phyloP scores from a whole-genome alignment of 2,797 vertebrate genomes.

The Pogoniulus pusillus region DNA sequence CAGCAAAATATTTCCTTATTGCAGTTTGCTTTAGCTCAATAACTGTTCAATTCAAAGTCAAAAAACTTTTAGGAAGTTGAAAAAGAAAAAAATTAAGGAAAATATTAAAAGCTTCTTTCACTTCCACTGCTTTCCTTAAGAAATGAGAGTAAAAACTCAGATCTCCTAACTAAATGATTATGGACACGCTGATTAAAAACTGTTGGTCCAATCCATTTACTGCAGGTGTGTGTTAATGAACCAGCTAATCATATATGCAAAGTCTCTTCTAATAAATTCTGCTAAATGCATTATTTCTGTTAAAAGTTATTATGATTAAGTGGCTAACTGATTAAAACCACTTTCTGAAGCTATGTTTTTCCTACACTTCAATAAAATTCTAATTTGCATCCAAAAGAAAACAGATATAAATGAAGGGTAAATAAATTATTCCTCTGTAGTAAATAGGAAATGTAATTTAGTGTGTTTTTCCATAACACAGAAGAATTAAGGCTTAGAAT shows the following conservation, averaged over 20 bases:
- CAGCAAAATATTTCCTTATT: neutral
- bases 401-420: neutral
- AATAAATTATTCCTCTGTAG: neutral
- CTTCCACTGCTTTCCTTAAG: neutral
- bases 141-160: neutral
- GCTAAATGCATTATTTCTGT: neutral
- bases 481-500: conserved; percentile 7
- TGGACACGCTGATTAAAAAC: neutral
- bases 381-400: neutral
- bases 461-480: neutral
- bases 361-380: neutral
- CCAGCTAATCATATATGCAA: neutral
- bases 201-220: neutral
- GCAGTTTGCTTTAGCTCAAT: neutral
- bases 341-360: neutral
- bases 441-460: neutral
- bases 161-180: neutral
- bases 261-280: neutral
- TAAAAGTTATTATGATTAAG: neutral
- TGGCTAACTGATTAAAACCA: neutral
- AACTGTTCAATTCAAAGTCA: neutral
- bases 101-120: neutral
- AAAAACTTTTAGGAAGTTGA: neutral
- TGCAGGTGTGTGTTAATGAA: neutral
- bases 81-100: neutral